Evolutionary conservation across 2,113 vertebrate species (phyloP).

Genomic region (Parus major): DNA sequence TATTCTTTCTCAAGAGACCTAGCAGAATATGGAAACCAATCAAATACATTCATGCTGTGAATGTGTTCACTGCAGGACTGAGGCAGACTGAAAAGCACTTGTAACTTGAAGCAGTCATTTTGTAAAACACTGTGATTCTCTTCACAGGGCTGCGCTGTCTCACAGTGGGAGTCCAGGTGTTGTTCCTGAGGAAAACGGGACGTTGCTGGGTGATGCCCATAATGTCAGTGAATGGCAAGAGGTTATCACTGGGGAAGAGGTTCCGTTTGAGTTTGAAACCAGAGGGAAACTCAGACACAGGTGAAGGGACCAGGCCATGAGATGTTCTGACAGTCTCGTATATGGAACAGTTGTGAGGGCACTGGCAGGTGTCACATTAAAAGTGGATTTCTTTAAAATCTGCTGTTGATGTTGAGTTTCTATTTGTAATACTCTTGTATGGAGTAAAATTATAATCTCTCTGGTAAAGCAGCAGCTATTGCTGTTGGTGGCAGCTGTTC

Average conservation of each 20-base stretch:
- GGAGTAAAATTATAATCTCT: background rate
- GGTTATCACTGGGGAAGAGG: constrained; percentile 91
- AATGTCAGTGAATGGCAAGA: constrained; percentile 94
- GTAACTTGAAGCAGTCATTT: background rate
- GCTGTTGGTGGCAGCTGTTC: background rate
- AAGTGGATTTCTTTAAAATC: background rate
- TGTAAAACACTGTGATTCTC: background rate
- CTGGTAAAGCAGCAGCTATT: background rate
- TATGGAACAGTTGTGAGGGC: background rate
- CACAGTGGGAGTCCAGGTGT: constrained; percentile 95
- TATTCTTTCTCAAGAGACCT: background rate
- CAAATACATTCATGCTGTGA: background rate
- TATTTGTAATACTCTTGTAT: background rate
- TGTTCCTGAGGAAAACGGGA: constrained; percentile 81
- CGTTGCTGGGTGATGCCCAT: constrained; percentile 85
- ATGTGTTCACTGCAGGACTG: background rate
- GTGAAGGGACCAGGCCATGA: constrained; percentile 63
- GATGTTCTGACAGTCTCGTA: background rate
- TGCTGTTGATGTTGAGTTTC: background rate
- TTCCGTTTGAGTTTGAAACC: constrained; percentile 96
- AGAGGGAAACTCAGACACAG: constrained; percentile 94
- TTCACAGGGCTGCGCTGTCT: constrained; percentile 89
- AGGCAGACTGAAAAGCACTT: background rate
- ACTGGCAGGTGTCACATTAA: background rate
- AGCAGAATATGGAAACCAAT: background rate